phyloP scores from a whole-genome alignment of 2,797 vertebrate genomes.

The Melanogrammus aeglefinus region DNA sequence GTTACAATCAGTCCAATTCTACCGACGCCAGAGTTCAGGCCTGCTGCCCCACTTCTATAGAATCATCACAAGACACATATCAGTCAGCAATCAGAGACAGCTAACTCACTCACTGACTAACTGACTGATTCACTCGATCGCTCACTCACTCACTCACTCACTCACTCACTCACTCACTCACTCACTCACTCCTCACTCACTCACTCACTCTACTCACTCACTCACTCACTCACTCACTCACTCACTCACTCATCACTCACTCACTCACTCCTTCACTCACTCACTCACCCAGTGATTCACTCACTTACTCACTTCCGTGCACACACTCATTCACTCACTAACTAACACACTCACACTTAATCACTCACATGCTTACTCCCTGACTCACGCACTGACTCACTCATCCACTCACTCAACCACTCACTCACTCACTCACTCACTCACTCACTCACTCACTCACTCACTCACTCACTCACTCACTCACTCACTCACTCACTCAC shows the following conservation, averaged over 20 bases:
- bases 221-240: slow-evolving; percentile 20
- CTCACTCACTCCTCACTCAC: not conserved
- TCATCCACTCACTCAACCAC: not conserved
- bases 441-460: slow-evolving; percentile 8
- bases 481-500: not conserved
- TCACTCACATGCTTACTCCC: slow-evolving; percentile 5
- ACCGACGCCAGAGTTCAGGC: not conserved
- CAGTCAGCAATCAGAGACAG: slow-evolving; percentile 4
- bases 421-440: not conserved
- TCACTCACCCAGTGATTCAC: no score
- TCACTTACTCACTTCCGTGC: no score
- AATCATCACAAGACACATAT: not conserved
- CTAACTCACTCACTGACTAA: slow-evolving; percentile 8
- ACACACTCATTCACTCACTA: slow-evolving; percentile 13
- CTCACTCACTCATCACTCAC: slow-evolving; percentile 20
- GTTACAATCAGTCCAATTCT: slow-evolving; percentile 87
- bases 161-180: not conserved
- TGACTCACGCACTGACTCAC: slow-evolving; percentile 4
- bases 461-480: slow-evolving; percentile 5
- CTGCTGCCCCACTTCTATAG: not conserved
- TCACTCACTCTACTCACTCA: not conserved
- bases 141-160: no score
- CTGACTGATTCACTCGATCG: not conserved
- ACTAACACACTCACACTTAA: slow-evolving; percentile 19
- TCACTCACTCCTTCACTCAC: not conserved